Conservation (phyloP, 35 echinoderm and acorn worm genomes). For the Lytechinus pictus region DNA sequence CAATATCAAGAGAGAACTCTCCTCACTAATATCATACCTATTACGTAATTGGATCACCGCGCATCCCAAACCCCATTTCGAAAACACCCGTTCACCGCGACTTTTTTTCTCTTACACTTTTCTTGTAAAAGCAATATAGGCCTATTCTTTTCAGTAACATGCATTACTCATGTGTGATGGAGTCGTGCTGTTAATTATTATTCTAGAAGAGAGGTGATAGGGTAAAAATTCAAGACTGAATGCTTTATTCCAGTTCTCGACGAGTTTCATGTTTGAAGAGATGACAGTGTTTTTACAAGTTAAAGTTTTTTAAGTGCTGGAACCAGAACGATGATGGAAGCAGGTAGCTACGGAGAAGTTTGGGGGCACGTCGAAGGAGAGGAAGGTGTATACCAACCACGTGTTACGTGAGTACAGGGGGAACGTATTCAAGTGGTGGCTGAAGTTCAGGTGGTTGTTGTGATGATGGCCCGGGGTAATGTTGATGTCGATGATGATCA, state of each 20-base stretch:
- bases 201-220: not conserved
- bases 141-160: too few relatives aligned
- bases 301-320: too few relatives aligned
- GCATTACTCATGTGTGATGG: too few relatives aligned
- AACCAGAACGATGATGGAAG: not conserved
- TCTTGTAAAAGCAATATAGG: too few relatives aligned
- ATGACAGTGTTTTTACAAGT: not conserved
- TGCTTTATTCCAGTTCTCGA: not conserved
- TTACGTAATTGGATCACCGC: not conserved
- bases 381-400: not conserved
- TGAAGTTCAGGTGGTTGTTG: too few relatives aligned
- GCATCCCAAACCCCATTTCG: too few relatives aligned
- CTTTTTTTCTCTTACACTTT: too few relatives aligned
- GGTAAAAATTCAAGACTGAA: not conserved
- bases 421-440: not conserved
- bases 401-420: not conserved
- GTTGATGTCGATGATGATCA: too few relatives aligned
- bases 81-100: too few relatives aligned
- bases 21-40: not conserved
- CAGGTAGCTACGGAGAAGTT: not conserved
- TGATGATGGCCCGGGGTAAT: too few relatives aligned
- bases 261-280: not conserved
- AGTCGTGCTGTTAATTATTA: not conserved
- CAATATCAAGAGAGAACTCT: not conserved
- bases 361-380: not conserved